Conservation (phyloP, 2,113 vertebrate genomes). For the Loxodonta africana region DNA sequence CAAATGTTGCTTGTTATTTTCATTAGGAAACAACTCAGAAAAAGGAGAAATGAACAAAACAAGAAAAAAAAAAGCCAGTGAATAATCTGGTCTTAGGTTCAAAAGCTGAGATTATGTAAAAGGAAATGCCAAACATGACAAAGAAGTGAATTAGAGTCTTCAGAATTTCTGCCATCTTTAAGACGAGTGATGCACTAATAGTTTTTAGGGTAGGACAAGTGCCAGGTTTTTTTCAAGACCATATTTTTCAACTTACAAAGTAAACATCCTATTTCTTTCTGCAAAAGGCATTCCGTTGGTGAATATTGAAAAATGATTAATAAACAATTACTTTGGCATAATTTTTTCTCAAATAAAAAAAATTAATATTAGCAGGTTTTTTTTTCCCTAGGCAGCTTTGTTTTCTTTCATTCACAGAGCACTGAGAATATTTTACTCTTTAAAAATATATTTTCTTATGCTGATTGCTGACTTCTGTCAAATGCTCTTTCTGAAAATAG, state of each 20-base stretch:
- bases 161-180: not conserved
- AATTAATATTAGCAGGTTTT: not conserved
- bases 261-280: conserved; percentile 47
- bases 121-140: conserved; percentile 69
- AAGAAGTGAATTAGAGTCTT: conserved; percentile 47
- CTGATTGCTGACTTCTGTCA: not conserved
- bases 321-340: not conserved
- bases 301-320: not conserved
- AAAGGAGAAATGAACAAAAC: conserved; percentile 20
- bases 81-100: conserved; percentile 45
- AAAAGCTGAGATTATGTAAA: conserved; percentile 66
- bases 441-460: not conserved
- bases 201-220: not conserved
- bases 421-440: not conserved
- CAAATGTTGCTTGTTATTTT: not conserved
- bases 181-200: not conserved
- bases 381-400: not conserved
- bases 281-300: not conserved
- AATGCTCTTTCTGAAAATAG: not conserved
- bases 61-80: not conserved
- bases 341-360: not conserved
- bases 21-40: not conserved
- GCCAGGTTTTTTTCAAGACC: not conserved
- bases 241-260: conserved; percentile 44
- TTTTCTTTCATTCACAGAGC: not conserved